Percentiles rank a stretch among this genome's conserved stretches.
phyloP scores from a whole-genome alignment of 2,888 invertebrate species.

The Diplazon laetatorius region DNA sequence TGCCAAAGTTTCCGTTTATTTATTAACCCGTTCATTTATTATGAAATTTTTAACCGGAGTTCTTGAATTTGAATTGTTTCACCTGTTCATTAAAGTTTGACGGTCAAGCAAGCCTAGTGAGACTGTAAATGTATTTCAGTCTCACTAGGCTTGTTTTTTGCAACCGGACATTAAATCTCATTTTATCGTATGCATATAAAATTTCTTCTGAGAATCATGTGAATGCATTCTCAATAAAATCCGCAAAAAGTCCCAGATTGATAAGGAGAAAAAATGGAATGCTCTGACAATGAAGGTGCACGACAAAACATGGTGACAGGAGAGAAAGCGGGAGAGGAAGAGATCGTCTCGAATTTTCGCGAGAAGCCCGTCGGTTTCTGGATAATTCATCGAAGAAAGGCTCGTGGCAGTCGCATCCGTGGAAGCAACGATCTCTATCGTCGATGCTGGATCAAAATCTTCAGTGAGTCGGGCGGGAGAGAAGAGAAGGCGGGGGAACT shows the following conservation, averaged over 20 bases:
- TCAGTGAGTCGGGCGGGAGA: slow-evolving; percentile 50
- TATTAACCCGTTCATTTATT: no score
- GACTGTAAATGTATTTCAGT: no score
- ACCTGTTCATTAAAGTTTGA: no score
- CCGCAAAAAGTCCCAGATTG: not conserved
- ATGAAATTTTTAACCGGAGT: no score
- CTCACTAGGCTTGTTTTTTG: no score
- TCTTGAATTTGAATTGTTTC: no score
- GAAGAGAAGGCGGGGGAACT: slow-evolving; percentile 51
- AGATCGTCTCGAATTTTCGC: slow-evolving; percentile 24
- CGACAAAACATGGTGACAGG: not conserved
- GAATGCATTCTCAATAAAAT: not conserved
- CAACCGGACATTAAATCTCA: not conserved
- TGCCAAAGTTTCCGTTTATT: no score
- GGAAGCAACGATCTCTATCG: slow-evolving; percentile 58
- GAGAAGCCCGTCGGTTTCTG: slow-evolving; percentile 50
- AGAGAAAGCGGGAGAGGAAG: not conserved
- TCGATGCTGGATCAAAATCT: slow-evolving; percentile 59
- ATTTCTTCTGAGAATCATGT: not conserved
- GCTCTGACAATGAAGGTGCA: not conserved
- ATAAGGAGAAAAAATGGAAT: slow-evolving; percentile 1
- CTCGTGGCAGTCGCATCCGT: not conserved
- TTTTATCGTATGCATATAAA: not conserved
- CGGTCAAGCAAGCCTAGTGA: no score
- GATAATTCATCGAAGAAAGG: slow-evolving; percentile 41